These are phyloP conservation scores for Lottia scabra DNA, from an alignment of 2,888 invertebrate genomes.

Conservation along the genomic window DNA sequence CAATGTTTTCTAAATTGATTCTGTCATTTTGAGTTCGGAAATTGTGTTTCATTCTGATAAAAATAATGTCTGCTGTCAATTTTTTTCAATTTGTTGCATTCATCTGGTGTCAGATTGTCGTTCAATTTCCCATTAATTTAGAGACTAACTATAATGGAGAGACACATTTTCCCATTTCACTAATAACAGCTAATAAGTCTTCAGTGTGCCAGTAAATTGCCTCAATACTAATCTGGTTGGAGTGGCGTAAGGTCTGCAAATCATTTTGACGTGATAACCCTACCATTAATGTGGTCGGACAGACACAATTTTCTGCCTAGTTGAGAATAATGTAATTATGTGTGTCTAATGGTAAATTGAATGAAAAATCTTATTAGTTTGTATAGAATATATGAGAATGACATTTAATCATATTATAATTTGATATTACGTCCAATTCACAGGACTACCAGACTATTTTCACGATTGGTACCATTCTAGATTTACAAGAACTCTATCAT, in stretches of 20 bases:
- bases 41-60: no score
- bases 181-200: neutral
- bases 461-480: no score
- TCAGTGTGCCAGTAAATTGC: slow-evolving; percentile 3
- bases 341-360: neutral
- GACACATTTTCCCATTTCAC: neutral
- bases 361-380: no score
- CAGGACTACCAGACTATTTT: no score
- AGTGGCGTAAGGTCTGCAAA: neutral
- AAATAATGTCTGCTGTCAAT: no score
- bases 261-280: neutral
- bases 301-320: slow-evolving; percentile 4
- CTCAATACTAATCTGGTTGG: neutral
- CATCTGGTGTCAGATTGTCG: neutral
- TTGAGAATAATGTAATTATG: neutral
- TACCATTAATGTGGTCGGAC: neutral
- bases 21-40: no score
- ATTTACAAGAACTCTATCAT: no score
- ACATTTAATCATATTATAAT: no score
- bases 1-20: no score
- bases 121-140: neutral
- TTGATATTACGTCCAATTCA: no score
- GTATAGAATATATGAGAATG: no score
- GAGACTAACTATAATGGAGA: neutral
- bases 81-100: neutral